Evolutionary conservation across 2,113 vertebrate genomes (phyloP).

Genomic region (Hyperopisus bebe): DNA sequence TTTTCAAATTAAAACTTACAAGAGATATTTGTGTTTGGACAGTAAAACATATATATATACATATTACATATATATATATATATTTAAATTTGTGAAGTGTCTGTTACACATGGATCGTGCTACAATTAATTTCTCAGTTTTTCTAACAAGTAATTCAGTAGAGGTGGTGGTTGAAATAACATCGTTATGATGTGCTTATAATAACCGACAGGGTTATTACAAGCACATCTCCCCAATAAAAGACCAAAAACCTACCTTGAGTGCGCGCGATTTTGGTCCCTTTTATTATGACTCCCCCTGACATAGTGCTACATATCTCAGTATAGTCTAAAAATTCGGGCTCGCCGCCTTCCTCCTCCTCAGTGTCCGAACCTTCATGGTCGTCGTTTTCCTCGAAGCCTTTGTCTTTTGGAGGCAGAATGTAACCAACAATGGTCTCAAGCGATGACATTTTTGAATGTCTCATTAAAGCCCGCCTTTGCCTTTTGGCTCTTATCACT

Average conservation of each 20-base stretch:
- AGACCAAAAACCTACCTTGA: not conserved
- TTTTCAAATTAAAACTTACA: too few species aligned
- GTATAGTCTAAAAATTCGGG: constrained; percentile 15
- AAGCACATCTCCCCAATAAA: not conserved
- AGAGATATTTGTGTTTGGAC: too few species aligned
- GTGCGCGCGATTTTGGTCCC: not conserved
- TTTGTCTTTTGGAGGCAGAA: not conserved
- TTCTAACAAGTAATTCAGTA: not conserved
- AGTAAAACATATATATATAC: too few species aligned
- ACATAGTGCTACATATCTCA: not conserved
- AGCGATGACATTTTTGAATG: not conserved
- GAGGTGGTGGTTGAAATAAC: not conserved
- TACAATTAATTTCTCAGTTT: too few species aligned
- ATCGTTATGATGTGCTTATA: not conserved
- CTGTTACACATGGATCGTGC: too few species aligned
- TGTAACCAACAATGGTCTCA: not conserved
- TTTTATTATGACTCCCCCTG: not conserved
- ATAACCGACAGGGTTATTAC: not conserved
- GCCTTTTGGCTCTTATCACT: too few species aligned
- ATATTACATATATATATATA: too few species aligned
- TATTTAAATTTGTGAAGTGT: too few species aligned
- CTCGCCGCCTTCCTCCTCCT: not conserved
- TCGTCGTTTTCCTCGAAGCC: not conserved
- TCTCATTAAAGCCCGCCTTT: not conserved
- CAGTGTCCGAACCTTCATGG: not conserved